These are phyloP conservation scores for Chalcis sispes DNA, from an alignment of 2,888 invertebrate genomes.

Conservation along the genomic window DNA sequence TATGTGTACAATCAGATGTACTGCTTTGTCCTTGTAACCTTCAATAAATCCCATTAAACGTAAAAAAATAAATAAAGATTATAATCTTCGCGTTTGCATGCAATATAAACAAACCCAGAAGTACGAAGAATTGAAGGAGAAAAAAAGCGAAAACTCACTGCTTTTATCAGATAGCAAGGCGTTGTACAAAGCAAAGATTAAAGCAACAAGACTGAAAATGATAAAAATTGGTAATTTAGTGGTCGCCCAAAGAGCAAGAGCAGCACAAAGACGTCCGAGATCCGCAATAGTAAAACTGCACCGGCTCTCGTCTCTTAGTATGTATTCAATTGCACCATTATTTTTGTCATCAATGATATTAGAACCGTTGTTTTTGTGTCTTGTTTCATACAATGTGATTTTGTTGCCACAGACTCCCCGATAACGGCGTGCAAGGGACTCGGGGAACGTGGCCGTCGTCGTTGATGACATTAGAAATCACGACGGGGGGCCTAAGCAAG, in stretches of 20 bases:
- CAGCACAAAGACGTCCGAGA: slow-evolving; percentile 28
- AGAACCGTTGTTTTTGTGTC: neutral
- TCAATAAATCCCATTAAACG: too few species aligned
- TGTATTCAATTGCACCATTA: slow-evolving; percentile 52
- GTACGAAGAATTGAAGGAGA: neutral
- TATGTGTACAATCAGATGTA: too few species aligned
- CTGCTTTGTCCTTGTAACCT: too few species aligned
- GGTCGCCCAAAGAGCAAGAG: slow-evolving; percentile 28
- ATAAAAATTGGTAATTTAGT: slow-evolving; percentile 12
- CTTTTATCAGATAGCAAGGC: slow-evolving; percentile 42
- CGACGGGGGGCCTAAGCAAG: slow-evolving; percentile 35
- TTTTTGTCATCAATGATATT: neutral
- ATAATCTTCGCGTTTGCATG: too few species aligned
- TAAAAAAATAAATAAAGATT: too few species aligned
- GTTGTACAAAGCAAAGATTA: slow-evolving; percentile 11
- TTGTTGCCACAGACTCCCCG: slow-evolving; percentile 42
- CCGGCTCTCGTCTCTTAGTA: slow-evolving; percentile 52
- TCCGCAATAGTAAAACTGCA: slow-evolving; percentile 13
- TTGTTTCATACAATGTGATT: slow-evolving; percentile 38
- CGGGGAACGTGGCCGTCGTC: slow-evolving; percentile 14
- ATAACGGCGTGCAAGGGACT: slow-evolving; percentile 29
- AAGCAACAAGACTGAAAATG: slow-evolving; percentile 17
- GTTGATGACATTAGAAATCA: slow-evolving; percentile 53
- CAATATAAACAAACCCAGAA: neutral
- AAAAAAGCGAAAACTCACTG: slow-evolving; percentile 44